Conservation (phyloP, 2,797 vertebrate genomes). For the Coregonus sp. region DNA sequence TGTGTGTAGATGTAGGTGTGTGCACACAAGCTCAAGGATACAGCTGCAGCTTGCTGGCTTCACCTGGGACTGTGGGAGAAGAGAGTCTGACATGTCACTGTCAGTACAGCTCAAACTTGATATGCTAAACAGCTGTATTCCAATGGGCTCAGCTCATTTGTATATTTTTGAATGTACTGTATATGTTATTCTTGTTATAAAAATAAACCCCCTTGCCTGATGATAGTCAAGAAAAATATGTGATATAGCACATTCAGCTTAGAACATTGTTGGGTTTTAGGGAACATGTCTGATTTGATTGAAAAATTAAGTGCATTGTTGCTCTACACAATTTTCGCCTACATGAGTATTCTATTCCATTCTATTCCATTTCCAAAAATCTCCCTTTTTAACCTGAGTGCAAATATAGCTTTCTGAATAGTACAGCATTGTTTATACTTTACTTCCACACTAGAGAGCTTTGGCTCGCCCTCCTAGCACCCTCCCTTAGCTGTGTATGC, state of each 20-base stretch:
- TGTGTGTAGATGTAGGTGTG: neutral
- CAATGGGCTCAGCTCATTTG: constrained; percentile 25
- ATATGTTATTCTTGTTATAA: no score
- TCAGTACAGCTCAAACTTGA: constrained; percentile 66
- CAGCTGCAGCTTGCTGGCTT: constrained; percentile 32
- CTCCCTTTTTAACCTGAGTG: constrained; percentile 18
- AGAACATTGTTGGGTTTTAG: neutral
- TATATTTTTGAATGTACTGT: neutral
- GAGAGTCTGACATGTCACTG: constrained; percentile 65
- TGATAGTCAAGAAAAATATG: neutral
- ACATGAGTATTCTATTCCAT: no score
- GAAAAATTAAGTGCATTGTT: neutral
- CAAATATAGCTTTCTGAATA: constrained; percentile 35
- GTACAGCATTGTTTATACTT: constrained; percentile 40
- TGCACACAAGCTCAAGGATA: constrained; percentile 31
- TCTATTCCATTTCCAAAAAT: neutral
- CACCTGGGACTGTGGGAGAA: constrained; percentile 65
- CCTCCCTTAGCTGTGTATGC: constrained; percentile 16
- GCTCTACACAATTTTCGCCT: neutral
- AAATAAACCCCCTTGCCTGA: neutral
- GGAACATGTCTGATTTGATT: neutral
- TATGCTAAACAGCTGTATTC: constrained; percentile 63
- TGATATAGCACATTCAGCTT: neutral
- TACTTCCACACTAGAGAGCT: constrained; percentile 20
- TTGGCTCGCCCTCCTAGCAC: constrained; percentile 12